Evolutionary conservation across 1,140 invertebrate species (phyloP).

Genomic region (Episyrphus balteatus): DNA sequence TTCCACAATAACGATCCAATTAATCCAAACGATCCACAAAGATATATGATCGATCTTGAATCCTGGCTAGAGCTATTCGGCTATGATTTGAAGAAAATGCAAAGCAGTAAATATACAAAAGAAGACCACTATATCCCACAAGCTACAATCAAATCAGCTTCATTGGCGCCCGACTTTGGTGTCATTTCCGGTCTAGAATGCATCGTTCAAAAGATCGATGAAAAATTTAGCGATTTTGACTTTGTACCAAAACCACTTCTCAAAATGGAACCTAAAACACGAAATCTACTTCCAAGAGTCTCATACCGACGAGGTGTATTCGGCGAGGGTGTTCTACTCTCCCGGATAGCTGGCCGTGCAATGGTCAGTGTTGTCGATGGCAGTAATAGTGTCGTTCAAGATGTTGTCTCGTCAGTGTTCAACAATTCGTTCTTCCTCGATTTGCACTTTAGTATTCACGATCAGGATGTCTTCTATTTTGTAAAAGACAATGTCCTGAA

Average conservation of each 20-base stretch:
- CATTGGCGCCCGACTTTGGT: constrained; percentile 70
- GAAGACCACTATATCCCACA: constrained; percentile 65
- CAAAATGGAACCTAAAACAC: constrained; percentile 71
- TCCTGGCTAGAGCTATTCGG: constrained; percentile 82
- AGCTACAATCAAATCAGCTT: constrained; percentile 61
- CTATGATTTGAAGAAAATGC: constrained; percentile 74
- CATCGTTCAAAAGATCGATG: constrained; percentile 72
- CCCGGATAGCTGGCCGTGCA: constrained; percentile 63
- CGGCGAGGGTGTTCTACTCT: constrained; percentile 81
- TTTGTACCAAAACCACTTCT: constrained; percentile 71
- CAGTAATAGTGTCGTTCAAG: constrained; percentile 76
- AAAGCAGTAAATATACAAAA: constrained; percentile 67
- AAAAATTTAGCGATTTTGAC: constrained; percentile 68
- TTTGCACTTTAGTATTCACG: constrained; percentile 81
- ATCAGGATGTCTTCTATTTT: constrained; percentile 90
- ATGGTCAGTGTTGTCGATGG: constrained; percentile 76
- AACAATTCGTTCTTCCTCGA: constrained; percentile 90
- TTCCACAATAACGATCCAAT: constrained; percentile 89
- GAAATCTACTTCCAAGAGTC: constrained; percentile 63
- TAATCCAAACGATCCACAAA: constrained; percentile 61
- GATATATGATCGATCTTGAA: constrained; percentile 72
- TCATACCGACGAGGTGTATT: constrained; percentile 76
- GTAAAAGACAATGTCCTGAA: constrained; percentile 83
- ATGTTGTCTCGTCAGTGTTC: constrained; percentile 85
- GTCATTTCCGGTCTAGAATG: constrained; percentile 80